Conservation (phyloP, 2,797 vertebrate genomes). For the Pangasius macronema region DNA sequence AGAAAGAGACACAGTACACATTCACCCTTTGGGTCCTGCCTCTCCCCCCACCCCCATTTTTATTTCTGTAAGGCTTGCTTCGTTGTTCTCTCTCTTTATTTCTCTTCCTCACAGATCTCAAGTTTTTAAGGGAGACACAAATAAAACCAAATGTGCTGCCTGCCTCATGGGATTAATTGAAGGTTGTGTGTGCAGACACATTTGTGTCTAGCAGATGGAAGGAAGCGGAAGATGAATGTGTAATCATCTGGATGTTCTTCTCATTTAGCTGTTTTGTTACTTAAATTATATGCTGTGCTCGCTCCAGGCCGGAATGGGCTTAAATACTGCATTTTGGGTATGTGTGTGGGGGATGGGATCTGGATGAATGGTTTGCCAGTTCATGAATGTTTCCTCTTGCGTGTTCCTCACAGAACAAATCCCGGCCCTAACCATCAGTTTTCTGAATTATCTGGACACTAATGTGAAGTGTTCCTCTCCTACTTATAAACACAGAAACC, state of each 20-base stretch:
- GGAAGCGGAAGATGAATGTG: slow-evolving; percentile 78
- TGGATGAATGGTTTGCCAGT: slow-evolving; percentile 10
- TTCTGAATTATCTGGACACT: neutral
- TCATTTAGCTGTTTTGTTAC: slow-evolving; percentile 79
- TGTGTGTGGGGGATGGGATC: neutral
- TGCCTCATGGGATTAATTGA: slow-evolving; percentile 76
- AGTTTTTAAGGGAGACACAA: slow-evolving; percentile 66
- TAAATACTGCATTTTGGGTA: slow-evolving; percentile 38
- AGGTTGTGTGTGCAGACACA: slow-evolving; percentile 75
- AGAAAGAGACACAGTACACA: slow-evolving; percentile 47
- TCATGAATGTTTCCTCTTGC: slow-evolving; percentile 1
- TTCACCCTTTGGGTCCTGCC: slow-evolving; percentile 55
- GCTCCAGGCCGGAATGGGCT: slow-evolving; percentile 50
- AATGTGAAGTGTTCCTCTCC: neutral
- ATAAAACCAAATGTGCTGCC: slow-evolving; percentile 72
- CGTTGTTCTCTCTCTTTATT: slow-evolving; percentile 49
- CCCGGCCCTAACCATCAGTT: neutral
- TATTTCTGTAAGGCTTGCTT: neutral
- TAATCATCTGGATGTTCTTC: slow-evolving; percentile 76
- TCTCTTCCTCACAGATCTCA: slow-evolving; percentile 48
- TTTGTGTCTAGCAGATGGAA: slow-evolving; percentile 72
- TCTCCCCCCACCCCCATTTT: slow-evolving; percentile 57
- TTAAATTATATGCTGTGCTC: slow-evolving; percentile 76
- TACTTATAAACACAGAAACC: neutral
- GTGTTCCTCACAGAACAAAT: neutral